Evolutionary conservation across 2,113 vertebrate genomes (phyloP).

Genomic region (Psephotus haematonotus): DNA sequence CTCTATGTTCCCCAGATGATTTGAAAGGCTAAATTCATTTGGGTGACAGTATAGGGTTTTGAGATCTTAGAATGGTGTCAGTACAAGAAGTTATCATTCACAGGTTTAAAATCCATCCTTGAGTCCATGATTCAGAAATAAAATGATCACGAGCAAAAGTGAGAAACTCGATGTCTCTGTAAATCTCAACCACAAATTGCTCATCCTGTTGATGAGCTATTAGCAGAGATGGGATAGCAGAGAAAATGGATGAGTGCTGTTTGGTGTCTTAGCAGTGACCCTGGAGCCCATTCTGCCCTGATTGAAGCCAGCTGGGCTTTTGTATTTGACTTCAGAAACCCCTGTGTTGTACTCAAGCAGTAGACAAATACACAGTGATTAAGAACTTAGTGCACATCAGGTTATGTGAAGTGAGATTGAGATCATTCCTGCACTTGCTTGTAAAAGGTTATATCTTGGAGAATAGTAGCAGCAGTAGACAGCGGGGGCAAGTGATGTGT

Average conservation of each 20-base stretch:
- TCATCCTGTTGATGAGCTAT: not conserved
- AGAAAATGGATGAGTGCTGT: not conserved
- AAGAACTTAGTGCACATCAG: not conserved
- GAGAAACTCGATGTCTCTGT: not conserved
- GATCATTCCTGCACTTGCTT: not conserved
- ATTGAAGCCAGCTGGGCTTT: not conserved
- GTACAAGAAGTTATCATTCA: not conserved
- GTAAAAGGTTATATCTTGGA: constrained; percentile 12
- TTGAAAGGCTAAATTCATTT: not conserved
- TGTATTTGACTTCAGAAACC: not conserved
- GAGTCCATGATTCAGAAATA: not conserved
- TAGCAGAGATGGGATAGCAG: not conserved
- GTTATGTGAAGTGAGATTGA: not conserved
- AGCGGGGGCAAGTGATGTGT: not conserved
- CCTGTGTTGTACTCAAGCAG: not conserved
- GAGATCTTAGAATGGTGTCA: not conserved
- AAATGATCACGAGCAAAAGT: not conserved
- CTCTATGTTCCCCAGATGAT: not conserved
- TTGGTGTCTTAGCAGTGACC: not conserved
- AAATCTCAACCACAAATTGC: not conserved
- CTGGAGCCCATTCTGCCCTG: not conserved
- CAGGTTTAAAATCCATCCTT: not conserved
- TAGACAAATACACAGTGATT: not conserved
- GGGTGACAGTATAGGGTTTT: not conserved
- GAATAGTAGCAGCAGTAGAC: not conserved